Evolutionary conservation across 2,113 vertebrate species (phyloP), one percentile per base, ranked within the genome.

Genomic region (Cavia porcellus): DNA sequence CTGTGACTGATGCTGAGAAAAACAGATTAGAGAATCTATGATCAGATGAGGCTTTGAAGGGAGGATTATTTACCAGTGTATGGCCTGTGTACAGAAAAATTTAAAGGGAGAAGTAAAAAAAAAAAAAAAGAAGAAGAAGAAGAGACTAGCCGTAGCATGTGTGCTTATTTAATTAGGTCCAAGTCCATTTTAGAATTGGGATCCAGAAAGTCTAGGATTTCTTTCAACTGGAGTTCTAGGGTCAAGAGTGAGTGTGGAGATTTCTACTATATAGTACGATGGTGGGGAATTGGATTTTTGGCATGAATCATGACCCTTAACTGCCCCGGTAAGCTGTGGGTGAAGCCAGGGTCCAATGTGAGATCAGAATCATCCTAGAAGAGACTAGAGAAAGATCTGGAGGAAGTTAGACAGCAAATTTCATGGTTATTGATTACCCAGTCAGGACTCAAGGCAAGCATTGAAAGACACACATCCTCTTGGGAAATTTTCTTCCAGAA

Each of bases 71-170:
- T 77, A 50, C 45, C 30, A 15, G 14, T 25, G 45, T 64, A n/a
- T 95, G 50, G 3, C n/a, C 38, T 72, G 10, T n/a, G 4, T 50
- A 88, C 35, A 62, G 25, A 28, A 62, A 94, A 55, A 25, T 52
- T 12, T 92, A 19, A 86, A 88, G 61, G 89, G 9, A 66, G 32
- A 66, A 75, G 32, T 42, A 55, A 45, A 38, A 24, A 52, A 92
- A 62, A 35, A 38, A 38, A 38, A 38, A 38, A 38, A 38, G 38
- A 38, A 38, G 38, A 38, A 38, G 38, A 38, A 15, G 20, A 91
- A 50, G 14, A 20, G 12, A 19, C 13, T 12, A 4, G 8, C 13
- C 11, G 2, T 50, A n/a, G 24, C 17, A 5, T 62, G 0, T 25
- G 0, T 47, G 19, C 15, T 57, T 57, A 57, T 86, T 4, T 68